phyloP scores from a whole-genome alignment of 2,797 vertebrate species.

The Dendrocincla tyrannina region DNA sequence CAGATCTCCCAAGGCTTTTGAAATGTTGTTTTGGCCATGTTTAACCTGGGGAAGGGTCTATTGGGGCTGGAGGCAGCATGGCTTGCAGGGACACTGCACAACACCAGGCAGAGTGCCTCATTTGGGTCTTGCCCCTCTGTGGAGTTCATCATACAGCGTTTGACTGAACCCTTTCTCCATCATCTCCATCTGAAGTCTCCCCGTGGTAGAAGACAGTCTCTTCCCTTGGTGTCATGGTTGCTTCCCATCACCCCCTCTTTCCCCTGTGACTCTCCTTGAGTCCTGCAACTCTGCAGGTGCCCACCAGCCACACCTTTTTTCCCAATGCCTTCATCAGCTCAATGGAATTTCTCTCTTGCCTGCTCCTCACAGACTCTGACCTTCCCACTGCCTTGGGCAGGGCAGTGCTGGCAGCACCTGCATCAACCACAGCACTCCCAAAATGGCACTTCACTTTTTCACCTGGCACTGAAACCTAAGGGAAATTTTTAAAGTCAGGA shows the following conservation, averaged over 20 bases:
- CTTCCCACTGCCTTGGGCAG: rapidly evolving
- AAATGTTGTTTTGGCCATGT: neutral
- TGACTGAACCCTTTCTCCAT: neutral
- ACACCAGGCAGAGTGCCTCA: rapidly evolving
- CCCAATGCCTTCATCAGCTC: rapidly evolving
- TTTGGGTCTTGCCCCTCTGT: neutral
- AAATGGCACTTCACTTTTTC: rapidly evolving
- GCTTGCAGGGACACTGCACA: neutral
- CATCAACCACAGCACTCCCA: rapidly evolving
- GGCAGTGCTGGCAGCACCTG: rapidly evolving
- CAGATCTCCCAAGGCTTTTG: neutral
- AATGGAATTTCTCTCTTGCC: neutral
- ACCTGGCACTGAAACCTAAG: neutral
- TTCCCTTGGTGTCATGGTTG: neutral
- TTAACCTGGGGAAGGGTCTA: rapidly evolving
- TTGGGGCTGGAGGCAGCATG: rapidly evolving
- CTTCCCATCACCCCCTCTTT: rapidly evolving
- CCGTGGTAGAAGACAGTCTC: rapidly evolving
- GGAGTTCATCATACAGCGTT: rapidly evolving
- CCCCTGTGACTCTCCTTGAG: rapidly evolving
- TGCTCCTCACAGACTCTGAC: neutral
- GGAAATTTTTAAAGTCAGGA: no score
- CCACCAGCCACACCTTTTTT: neutral
- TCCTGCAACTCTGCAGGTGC: rapidly evolving
- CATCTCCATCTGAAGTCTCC: rapidly evolving